Base-by-base conservation (phyloP, 2,888 invertebrate genomes). In the Chironomus riparius region DNA sequence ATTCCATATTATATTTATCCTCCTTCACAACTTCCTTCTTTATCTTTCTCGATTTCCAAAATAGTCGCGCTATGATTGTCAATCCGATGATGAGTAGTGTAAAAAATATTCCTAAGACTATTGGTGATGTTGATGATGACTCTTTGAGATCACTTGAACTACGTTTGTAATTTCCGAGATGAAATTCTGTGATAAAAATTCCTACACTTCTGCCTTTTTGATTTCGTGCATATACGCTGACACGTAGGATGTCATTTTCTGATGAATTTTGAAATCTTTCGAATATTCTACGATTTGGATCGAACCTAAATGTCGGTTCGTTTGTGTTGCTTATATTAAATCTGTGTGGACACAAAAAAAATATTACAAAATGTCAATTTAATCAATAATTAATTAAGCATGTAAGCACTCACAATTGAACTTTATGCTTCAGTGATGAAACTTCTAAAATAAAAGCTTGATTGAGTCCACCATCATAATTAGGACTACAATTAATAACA, bases 171-270 rank as follows among this genome's bases (percentile, higher is more conserved):
- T 77, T 77, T n/a, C 77, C 77, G 24, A 77, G 68, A 56, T 76
- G 70, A 69, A 68, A 75, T 61, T 77, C 77, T 22, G 62, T 75
- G 15, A 77, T 71, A 50, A 68, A 71, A 28, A 70, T 50, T 48
- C 76, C 76, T 48, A 68, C 68, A 72, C 77, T 76, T 28, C 77
- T 47, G 47, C 77, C 77, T 68, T 77, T 77, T 76, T 76, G 77
- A 56, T 77, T 77, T n/a, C 38, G 47, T 22, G 77, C 68, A 68
- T 65, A 77, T 2, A 77, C 77, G 68, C 47, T 74, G 22, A 77
- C 61, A 50, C 68, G 62, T 10, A 77, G 47, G 47, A 77, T 68
- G 68, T 77, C 77, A 68, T 61, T 76, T 68, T 77, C 77, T 3
- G 75, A 68, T 24, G 65, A 65, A 38, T 76, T 76, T 70, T 38